A percentile compares a stretch with the other conserved stretches of the same genome.
phyloP scores from a whole-genome alignment of 92 coral and sea anemone genomes.

The Phenganax subtilis region DNA sequence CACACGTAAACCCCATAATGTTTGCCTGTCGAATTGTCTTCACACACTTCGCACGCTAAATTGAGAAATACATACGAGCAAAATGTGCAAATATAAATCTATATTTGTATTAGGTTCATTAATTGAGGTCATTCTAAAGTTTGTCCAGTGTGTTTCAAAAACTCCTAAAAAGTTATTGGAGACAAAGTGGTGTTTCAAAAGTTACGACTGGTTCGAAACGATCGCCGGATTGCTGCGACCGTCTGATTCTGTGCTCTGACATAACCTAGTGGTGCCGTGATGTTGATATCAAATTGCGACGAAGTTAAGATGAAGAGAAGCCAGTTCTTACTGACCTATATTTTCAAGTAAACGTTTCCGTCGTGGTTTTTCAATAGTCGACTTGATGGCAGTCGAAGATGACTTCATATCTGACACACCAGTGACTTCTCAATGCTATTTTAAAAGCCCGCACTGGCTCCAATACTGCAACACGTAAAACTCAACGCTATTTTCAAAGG shows the following conservation, averaged over 20 bases:
- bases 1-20: constrained; percentile 93
- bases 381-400: neutral
- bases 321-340: constrained; percentile 22
- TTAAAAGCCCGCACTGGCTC: no score
- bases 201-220: no score
- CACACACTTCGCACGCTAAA: constrained; percentile 85
- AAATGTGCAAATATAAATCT: no score
- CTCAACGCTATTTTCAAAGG: no score
- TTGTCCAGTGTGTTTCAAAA: no score
- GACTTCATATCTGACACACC: constrained; percentile 1
- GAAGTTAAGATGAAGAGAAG: neutral
- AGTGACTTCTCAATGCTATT: neutral
- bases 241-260: neutral
- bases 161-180: neutral
- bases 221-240: no score
- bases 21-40: constrained; percentile 87
- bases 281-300: constrained; percentile 15
- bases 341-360: constrained; percentile 25
- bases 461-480: no score
- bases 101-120: no score
- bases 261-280: neutral
- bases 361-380: constrained; percentile 25
- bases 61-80: neutral
- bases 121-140: no score
- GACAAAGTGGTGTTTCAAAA: no score